Base-by-base conservation (phyloP, 2,888 invertebrate genomes). In the Coronaproctus castanopsis region DNA sequence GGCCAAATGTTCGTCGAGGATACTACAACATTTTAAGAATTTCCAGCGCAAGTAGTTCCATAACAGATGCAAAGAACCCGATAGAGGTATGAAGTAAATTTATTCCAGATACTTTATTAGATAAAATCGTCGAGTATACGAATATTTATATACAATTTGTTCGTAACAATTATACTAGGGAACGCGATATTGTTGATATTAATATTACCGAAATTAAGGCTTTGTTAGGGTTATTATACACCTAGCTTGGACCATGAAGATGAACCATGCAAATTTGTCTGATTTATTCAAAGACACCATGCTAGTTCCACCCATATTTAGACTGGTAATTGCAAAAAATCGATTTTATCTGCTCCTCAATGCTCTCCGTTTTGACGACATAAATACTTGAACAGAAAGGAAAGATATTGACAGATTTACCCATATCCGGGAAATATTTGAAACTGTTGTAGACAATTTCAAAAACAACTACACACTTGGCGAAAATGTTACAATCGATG, bases 291-390 rank as follows among this genome's bases (percentile, higher is more conserved):
- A 36, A 36, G 36, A 36, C 8, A 36, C 8, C 36, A 36, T 36
- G 8, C 36, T 36, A 36, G 36, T 36, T 36, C 36, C 36, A 14
- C 36, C 36, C 8, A 36, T 36, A 36, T 36, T 36, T 36, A 36
- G 36, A 36, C 36, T 36, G 14, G 14, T 36, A 8, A 55, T 59
- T 54, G 21, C 55, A 51, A 24, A n/a, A 51, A 59, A 59, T 49
- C 53, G 59, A n/a, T 59, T 59, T 55, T 54, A 22, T 19, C 50
- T 55, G n/a, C 50, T 55, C n/a, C 55, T 59, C 18, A 24, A 55
- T 18, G 55, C 55, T 48, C 1, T 59, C 36, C 24, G 59, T n/a
- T 59, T 59, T 59, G 51, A 55, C 48, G 21, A 55, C 50, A 48
- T 48, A 5, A 21, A 48, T 21, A 58, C 54, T 54, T 24, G 36